Evolutionary conservation across 1,140 invertebrate genomes (phyloP), one percentile per base, ranked within the genome.

Genomic region (Drosophila orosa): DNA sequence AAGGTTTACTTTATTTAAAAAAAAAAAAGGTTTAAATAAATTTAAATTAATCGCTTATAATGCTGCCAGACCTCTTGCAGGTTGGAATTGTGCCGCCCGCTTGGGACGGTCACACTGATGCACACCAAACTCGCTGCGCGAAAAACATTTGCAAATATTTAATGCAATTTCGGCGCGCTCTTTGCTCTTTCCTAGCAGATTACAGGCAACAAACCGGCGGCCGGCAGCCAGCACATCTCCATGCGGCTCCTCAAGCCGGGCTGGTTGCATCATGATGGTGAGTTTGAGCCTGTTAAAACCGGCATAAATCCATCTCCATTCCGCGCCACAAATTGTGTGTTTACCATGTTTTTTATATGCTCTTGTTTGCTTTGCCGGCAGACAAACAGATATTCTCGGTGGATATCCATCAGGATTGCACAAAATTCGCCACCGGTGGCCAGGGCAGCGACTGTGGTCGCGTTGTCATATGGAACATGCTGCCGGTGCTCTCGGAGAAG

Each of bases 341-440:
- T 59, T 15, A 44, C 24, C 47, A 19, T 52, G 31, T 22, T 58
- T n/a, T 22, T 29, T n/a, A n/a, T 29, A 6, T 56, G 6, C 40
- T 3, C 10, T 19, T 13, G 13, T 31, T n/a, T 12, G 31, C 35
- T 24, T 40, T 17, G n/a, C 9, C 24, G 5, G 24, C 48, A 98
- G 97, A 96, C 67, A 96, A 97, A 91, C 97, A 98, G 67, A 99
- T 99, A 92, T 99, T 98, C 93, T 98, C 98, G 22, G 95, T 99
- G 86, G 98, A 99, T 93, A 97, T 99, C 78, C 98, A 99, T 94
- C 98, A 98, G 19, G 97, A 98, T 94, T 98, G 97, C 27, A 95
- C 95, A 48, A 94, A 97, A 78, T 97, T 98, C 93, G 97, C 97
- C 5, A 99, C 98, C 35, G 98, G 98, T 37, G 98, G 98, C 0